These are phyloP conservation scores for Hesperia comma DNA, from an alignment of 2,888 invertebrate genomes.

Conservation along the genomic window DNA sequence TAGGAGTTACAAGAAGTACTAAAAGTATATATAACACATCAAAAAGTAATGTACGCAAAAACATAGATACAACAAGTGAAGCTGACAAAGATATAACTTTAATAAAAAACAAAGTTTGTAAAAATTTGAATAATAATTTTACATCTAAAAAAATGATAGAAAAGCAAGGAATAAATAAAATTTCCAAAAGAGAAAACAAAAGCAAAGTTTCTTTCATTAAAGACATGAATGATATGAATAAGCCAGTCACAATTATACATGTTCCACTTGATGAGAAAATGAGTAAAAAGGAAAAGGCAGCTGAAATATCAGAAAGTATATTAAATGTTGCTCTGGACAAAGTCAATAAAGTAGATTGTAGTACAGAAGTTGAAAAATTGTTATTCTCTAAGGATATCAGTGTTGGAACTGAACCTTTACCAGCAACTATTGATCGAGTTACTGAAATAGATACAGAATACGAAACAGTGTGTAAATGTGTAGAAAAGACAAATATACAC, in stretches of 20 bases:
- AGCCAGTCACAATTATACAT: slow-evolving; percentile 56
- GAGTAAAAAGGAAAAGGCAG: slow-evolving; percentile 42
- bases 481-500: slow-evolving; percentile 49
- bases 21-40: slow-evolving; percentile 49
- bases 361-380: slow-evolving; percentile 49
- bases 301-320: slow-evolving; percentile 34
- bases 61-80: slow-evolving; percentile 51
- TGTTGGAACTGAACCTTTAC: slow-evolving; percentile 54
- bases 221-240: slow-evolving; percentile 51
- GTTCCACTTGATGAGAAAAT: slow-evolving; percentile 61
- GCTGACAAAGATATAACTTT: slow-evolving; percentile 54
- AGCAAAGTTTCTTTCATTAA: slow-evolving; percentile 47
- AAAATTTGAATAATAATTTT: slow-evolving; percentile 46
- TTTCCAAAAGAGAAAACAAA: slow-evolving; percentile 43
- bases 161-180: slow-evolving; percentile 46
- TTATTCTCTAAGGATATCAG: slow-evolving; percentile 51
- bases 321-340: slow-evolving; percentile 35
- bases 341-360: slow-evolving; percentile 45
- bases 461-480: slow-evolving; percentile 47
- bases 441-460: slow-evolving; percentile 57
- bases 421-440: slow-evolving; percentile 50
- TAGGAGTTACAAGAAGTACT: slow-evolving; percentile 41
- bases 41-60: slow-evolving; percentile 61
- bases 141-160: slow-evolving; percentile 48
- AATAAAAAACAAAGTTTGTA: slow-evolving; percentile 52